These are phyloP conservation scores for Galaxea fascicularis DNA, from an alignment of 92 coral and sea anemone genomes.

Conservation along the genomic window DNA sequence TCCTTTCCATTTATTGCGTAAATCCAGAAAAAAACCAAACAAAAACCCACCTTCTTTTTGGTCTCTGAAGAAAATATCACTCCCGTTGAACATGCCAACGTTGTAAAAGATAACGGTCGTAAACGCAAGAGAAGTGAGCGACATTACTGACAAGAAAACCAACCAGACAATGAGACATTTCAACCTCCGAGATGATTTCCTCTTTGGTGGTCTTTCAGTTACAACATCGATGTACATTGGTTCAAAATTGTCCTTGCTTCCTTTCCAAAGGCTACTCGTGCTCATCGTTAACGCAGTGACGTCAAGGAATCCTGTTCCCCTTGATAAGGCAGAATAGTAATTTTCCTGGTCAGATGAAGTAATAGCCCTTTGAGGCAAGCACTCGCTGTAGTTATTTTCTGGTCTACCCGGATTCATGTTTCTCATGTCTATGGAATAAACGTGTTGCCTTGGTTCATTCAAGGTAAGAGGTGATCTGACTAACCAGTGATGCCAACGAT, in stretches of 20 bases:
- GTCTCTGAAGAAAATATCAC: background rate
- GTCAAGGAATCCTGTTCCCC: slow-evolving; percentile 1
- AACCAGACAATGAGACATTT: slow-evolving; percentile 22
- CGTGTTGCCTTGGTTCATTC: background rate
- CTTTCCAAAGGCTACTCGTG: background rate
- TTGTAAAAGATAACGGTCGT: slow-evolving; percentile 14
- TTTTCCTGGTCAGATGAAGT: slow-evolving; percentile 1
- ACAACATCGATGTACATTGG: slow-evolving; percentile 47
- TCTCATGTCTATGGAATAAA: background rate
- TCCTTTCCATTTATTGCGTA: too few species aligned
- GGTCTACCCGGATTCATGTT: slow-evolving; percentile 20
- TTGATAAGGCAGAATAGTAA: slow-evolving; percentile 10
- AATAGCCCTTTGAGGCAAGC: background rate
- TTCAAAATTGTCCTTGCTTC: background rate
- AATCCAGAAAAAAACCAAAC: too few species aligned
- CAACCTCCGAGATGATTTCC: slow-evolving; percentile 27
- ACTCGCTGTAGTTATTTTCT: slow-evolving; percentile 28
- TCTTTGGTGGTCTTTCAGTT: background rate
- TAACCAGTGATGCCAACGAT: background rate
- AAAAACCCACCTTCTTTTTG: background rate
- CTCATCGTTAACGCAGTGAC: slow-evolving; percentile 10
- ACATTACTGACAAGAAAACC: background rate
- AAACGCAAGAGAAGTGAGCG: slow-evolving; percentile 23
- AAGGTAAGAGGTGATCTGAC: background rate
- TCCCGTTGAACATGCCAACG: background rate